Evolutionary conservation across 64 coral and sea anemone genomes (phyloP), one percentile per base, ranked within the genome.

Genomic region (Exaiptasia diaphana): DNA sequence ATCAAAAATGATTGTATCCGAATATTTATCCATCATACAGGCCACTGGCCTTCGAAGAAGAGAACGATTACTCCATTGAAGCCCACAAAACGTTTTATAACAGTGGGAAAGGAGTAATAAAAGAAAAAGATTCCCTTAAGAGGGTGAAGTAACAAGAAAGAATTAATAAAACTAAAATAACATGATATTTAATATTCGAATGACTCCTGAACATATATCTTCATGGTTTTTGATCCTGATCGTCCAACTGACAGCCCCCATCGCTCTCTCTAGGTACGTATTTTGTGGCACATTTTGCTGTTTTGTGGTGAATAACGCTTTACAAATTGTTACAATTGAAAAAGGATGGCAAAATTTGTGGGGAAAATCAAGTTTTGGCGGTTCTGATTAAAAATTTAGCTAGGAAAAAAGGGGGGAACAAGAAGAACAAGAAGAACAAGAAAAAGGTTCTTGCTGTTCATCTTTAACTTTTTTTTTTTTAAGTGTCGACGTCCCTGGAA

Each of bases 401-500:
- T 14, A 5, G 6, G 34, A 62, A 62, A 3, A 23, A 12, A 62
- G 23, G 17, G 12, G 34, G 58, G 8, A 31, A 23, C 10, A 62
- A 58, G n/a, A n/a, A 58, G 58, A 5, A 15, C 3, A 12, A 14
- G 13, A 21, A 60, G 0, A 5, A 25, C 10, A 25, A 3, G 1
- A 3, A 9, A 23, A 60, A 27, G 13, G 27, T 22, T 56, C 53
- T 56, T 56, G 53, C n/a, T n/a, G n/a, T n/a, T n/a, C n/a, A n/a
- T n/a, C 68, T 44, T 28, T 22, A 14, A 4, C 53, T 5, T 67
- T 33, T 42, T 70, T 52, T 18, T 28, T 24, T 77, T 77, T 22
- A 25, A 87, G 84, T 31, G 44, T 67, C 57, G 59, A 87, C 53
- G 74, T 53, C 8, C 84, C 84, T 24, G 62, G 60, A 76, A 41